These are phyloP conservation scores for Himalopsyche kuldschensis DNA, from an alignment of 2,888 invertebrate species.

Conservation along the genomic window DNA sequence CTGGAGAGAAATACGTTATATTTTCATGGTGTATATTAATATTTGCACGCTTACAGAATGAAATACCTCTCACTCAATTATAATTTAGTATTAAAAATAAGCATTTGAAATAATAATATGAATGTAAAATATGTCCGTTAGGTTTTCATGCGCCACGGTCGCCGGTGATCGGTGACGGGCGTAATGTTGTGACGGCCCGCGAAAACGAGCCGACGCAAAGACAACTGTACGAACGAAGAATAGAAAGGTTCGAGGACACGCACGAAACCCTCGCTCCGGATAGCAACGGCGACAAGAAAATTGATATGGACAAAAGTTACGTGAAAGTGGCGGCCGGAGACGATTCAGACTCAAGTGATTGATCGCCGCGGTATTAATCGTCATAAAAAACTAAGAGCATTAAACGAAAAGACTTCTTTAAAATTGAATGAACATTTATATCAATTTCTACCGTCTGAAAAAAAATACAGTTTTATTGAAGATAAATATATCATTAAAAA, in stretches of 20 bases:
- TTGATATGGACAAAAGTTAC: not conserved
- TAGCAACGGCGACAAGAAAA: not conserved
- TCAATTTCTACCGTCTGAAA: no score
- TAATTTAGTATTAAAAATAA: not conserved
- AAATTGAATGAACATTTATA: no score
- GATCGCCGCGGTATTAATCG: not conserved
- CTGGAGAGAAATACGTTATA: not conserved
- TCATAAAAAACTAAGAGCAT: not conserved
- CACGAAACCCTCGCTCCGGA: not conserved
- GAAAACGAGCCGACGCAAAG: not conserved
- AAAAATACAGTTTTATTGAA: no score
- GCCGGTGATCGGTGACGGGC: not conserved
- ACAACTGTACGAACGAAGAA: not conserved
- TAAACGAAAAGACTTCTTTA: not conserved
- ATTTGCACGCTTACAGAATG: not conserved
- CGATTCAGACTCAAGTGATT: not conserved
- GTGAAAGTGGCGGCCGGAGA: not conserved
- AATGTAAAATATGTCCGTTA: not conserved
- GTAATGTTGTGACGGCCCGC: not conserved
- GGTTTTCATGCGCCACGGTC: slow-evolving; percentile 6
- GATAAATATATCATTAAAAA: no score
- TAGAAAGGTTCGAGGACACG: not conserved
- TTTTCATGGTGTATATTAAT: not conserved
- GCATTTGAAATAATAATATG: not conserved
- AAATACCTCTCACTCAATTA: not conserved